These are phyloP conservation scores for Crocuta crocuta DNA, from an alignment of 2,113 vertebrate genomes.

Conservation along the genomic window DNA sequence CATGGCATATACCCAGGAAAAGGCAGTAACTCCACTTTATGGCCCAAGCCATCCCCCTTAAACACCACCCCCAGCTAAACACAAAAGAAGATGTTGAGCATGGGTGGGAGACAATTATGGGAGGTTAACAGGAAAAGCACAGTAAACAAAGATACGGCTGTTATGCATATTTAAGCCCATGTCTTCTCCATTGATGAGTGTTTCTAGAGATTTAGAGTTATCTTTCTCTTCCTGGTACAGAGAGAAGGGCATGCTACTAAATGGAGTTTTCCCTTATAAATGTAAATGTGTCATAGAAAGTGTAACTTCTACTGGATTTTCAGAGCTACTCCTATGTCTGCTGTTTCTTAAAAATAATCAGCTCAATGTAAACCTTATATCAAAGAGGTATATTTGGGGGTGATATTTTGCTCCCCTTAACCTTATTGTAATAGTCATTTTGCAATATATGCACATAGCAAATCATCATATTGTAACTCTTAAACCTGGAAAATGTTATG, in stretches of 20 bases:
- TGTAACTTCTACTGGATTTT: background rate
- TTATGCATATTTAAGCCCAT: background rate
- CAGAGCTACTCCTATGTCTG: background rate
- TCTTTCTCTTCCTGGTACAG: background rate
- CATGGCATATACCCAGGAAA: background rate
- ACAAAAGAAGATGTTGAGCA: background rate
- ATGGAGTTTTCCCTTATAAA: background rate
- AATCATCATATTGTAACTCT: background rate
- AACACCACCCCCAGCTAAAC: background rate
- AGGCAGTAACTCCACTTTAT: background rate
- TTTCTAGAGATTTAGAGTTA: background rate
- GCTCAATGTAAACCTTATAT: background rate
- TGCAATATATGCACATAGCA: background rate
- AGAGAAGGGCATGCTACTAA: background rate
- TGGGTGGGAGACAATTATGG: too few relatives aligned
- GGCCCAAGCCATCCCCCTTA: background rate
- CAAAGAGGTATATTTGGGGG: background rate
- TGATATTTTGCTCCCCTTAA: background rate
- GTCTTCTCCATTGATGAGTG: background rate
- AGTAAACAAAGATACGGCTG: background rate
- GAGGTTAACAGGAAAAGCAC: background rate
- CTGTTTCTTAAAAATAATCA: background rate
- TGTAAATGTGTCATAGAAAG: background rate
- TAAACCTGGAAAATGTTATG: background rate
- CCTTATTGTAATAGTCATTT: background rate